Conservation (phyloP, 2,113 vertebrate genomes). For the Todiramphus chloris region DNA sequence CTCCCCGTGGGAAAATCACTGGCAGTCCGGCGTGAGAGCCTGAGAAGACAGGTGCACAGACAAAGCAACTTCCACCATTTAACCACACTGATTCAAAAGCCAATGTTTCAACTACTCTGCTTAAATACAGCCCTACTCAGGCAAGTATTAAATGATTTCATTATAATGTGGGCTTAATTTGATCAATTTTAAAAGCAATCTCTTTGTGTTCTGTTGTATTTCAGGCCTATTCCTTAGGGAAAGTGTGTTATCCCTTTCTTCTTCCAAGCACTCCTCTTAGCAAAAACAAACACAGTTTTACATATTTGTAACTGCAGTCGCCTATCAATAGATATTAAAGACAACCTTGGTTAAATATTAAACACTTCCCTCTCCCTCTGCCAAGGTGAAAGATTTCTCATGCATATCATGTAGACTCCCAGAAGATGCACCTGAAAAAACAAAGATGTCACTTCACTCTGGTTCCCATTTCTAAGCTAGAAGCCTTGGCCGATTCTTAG, state of each 20-base stretch:
- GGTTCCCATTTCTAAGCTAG: neutral
- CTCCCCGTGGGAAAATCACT: neutral
- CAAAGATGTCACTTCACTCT: neutral
- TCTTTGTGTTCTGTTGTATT: neutral
- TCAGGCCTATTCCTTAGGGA: neutral
- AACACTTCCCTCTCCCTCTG: neutral
- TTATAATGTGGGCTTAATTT: neutral
- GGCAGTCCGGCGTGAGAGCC: neutral
- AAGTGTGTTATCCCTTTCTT: neutral
- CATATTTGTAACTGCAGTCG: conserved; percentile 5
- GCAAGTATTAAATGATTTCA: neutral
- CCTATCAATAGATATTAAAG: neutral
- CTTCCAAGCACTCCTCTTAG: neutral
- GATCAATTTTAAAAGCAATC: neutral
- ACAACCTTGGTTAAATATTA: conserved; percentile 62
- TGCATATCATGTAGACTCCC: neutral
- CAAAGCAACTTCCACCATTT: neutral
- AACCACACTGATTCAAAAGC: neutral
- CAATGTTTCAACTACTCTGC: neutral
- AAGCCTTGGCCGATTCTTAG: neutral
- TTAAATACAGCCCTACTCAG: neutral
- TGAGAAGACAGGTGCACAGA: fast-evolving
- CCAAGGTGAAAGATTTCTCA: conserved; percentile 46
- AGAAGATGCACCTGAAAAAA: neutral
- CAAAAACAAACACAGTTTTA: conserved; percentile 24